Evolutionary conservation across 64 coral and sea anemone genomes (phyloP).

Genomic region (Stylophora pistillata): DNA sequence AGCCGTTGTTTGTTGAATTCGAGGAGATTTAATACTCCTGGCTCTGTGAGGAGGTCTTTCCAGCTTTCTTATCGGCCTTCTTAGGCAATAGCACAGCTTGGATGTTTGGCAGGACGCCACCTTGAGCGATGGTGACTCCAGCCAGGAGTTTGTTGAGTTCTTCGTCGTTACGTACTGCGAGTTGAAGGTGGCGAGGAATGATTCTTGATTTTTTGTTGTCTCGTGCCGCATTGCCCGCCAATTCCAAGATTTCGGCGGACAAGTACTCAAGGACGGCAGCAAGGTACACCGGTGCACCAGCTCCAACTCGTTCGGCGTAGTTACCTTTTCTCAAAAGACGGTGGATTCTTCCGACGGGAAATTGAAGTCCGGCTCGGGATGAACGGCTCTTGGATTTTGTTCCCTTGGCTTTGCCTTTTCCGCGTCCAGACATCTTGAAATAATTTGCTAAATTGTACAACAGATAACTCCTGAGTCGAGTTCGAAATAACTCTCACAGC

Average conservation of each 20-base stretch:
- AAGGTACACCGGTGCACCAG: conserved; percentile 70
- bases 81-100: conserved; percentile 73
- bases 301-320: conserved; percentile 66
- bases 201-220: conserved; percentile 78
- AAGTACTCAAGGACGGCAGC: conserved; percentile 71
- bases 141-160: conserved; percentile 73
- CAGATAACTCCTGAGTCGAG: too few relatives aligned
- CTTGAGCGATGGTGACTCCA: conserved; percentile 69
- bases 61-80: conserved; percentile 53
- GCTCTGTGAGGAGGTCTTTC: conserved; percentile 59
- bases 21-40: conserved; percentile 50
- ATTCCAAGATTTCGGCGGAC: conserved; percentile 75
- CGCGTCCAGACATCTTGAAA: conserved; percentile 68
- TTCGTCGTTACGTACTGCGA: conserved; percentile 70
- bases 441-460: too few relatives aligned
- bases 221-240: conserved; percentile 72
- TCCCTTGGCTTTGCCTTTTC: conserved; percentile 77
- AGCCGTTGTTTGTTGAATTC: conserved; percentile 34
- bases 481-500: neutral
- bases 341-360: conserved; percentile 79
- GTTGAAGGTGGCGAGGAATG: conserved; percentile 72
- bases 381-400: conserved; percentile 69
- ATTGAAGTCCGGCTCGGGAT: conserved; percentile 66
- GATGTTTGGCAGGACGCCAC: conserved; percentile 72
- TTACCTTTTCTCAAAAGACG: conserved; percentile 75